Percentiles rank a stretch among this genome's conserved stretches.
These are phyloP conservation scores for Plestiodon gilberti DNA, from an alignment of 2,113 vertebrate species.

Conservation along the genomic window DNA sequence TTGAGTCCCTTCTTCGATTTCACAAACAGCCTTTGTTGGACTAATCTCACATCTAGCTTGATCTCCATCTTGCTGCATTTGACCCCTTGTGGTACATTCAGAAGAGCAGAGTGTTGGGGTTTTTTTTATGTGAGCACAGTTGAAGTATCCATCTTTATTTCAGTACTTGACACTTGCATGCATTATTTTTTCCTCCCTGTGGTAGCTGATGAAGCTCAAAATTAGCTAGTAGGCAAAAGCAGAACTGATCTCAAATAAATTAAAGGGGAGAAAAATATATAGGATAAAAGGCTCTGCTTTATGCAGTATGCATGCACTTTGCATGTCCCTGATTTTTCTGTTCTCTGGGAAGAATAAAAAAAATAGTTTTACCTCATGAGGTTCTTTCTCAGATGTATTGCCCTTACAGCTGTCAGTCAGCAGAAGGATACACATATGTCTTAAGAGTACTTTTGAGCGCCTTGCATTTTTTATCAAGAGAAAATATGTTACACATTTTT, in stretches of 20 bases:
- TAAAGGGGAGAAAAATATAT: not conserved
- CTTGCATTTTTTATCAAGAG: conserved; percentile 80
- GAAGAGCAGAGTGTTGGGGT: not conserved
- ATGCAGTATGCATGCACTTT: conserved; percentile 66
- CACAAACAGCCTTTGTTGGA: not conserved
- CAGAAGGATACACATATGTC: conserved; percentile 82
- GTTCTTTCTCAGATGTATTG: conserved; percentile 74
- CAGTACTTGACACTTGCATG: not conserved
- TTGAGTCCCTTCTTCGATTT: not conserved
- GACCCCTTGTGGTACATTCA: not conserved
- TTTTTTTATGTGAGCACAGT: not conserved
- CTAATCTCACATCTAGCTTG: not conserved
- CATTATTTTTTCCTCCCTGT: not conserved
- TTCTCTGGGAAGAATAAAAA: conserved; percentile 75
- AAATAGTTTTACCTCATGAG: conserved; percentile 81
- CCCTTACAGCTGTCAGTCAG: conserved; percentile 82
- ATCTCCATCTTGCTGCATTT: not conserved
- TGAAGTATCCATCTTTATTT: not conserved
- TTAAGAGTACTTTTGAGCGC: conserved; percentile 79
- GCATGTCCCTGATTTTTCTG: conserved; percentile 72
- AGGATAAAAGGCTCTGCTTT: conserved; percentile 28
- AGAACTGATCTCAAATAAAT: accelerated
- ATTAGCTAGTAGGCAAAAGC: conserved; percentile 12
- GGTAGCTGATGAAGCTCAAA: not conserved
- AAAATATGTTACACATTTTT: conserved; percentile 82